Evolutionary conservation across 1,140 invertebrate species (phyloP), one percentile per base, ranked within the genome.

Genomic region (Ceratina japonica): DNA sequence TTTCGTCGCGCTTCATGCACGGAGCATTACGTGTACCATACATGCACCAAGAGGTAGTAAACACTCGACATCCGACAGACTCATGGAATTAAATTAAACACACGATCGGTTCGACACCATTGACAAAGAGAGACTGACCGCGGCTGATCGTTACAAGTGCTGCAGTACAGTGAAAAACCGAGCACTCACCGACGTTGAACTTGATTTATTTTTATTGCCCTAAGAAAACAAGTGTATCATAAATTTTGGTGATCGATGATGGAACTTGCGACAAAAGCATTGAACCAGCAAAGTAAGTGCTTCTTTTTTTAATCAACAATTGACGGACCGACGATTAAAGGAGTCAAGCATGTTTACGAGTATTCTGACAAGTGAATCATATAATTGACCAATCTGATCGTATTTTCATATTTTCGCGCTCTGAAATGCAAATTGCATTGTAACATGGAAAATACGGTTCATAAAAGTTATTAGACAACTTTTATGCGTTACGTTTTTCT

Each of bases 131-230:
- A 74, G 78, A 18, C 54, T 49, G 51, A 70, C 18, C 51, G n/a
- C 51, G n/a, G 52, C 80, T 54, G 37, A 63, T 70, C 63, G 56
- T 62, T 70, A 52, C 37, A 66, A 83, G 71, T 84, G 82, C 66
- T 84, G 82, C 66, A 76, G 78, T 69, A 75, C 63, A 83, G 61
- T 79, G 70, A 73, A 64, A 63, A 73, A 73, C 49, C 58, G 75
- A 54, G 37, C 37, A 80, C 51, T 51, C 37, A 80, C 64, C 68
- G 56, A 74, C 54, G 80, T 80, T 44, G 37, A 44, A 44, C 37
- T 44, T 44, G 37, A 44, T 44, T 44, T 44, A 44, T 44, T 44
- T 44, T 44, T 44, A 44, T 44, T 8, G 37, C 37, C 37, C 5
- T 44, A 44, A 44, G 37, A 37, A 27, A 65, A 76, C 22, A 8